phyloP scores from a whole-genome alignment of 2,888 invertebrate species.

The Glaucopsyche alexis region DNA sequence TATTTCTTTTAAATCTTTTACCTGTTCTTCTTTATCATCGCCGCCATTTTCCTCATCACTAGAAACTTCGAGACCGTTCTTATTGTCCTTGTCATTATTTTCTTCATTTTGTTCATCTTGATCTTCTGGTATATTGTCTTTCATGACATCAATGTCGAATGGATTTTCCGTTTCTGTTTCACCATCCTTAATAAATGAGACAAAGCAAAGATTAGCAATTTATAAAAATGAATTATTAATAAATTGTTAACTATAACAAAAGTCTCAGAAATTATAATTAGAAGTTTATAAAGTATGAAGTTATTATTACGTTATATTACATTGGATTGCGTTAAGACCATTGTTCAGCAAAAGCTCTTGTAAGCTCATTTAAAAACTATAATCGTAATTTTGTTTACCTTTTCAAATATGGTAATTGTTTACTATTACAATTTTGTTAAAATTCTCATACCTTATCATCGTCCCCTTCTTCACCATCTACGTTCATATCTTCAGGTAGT shows the following conservation, averaged over 20 bases:
- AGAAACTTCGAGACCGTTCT: conserved; percentile 70
- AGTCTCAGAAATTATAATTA: too few species aligned
- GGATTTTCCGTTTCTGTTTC: conserved; percentile 87
- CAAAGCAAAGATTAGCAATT: neutral
- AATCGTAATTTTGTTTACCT: too few species aligned
- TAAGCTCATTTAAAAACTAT: too few species aligned
- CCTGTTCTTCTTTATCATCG: conserved; percentile 48
- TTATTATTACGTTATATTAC: too few species aligned
- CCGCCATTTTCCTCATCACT: conserved; percentile 70
- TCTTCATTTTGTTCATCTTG: conserved; percentile 62
- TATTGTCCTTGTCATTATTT: conserved; percentile 58
- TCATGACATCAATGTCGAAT: conserved; percentile 91
- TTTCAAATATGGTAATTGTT: too few species aligned
- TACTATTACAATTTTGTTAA: neutral
- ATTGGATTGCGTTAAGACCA: too few species aligned
- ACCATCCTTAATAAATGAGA: conserved; percentile 60
- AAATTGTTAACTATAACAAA: too few species aligned
- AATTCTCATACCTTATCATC: conserved; percentile 69
- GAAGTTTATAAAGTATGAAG: too few species aligned
- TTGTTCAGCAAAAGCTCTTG: too few species aligned
- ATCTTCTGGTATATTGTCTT: conserved; percentile 72
- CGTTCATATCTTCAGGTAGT: conserved; percentile 90
- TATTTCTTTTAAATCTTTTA: conserved; percentile 29
- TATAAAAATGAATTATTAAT: too few species aligned
- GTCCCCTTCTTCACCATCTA: conserved; percentile 85